phyloP scores from a whole-genome alignment of 2,797 vertebrate genomes.

The Oreonectes daqikongensis region DNA sequence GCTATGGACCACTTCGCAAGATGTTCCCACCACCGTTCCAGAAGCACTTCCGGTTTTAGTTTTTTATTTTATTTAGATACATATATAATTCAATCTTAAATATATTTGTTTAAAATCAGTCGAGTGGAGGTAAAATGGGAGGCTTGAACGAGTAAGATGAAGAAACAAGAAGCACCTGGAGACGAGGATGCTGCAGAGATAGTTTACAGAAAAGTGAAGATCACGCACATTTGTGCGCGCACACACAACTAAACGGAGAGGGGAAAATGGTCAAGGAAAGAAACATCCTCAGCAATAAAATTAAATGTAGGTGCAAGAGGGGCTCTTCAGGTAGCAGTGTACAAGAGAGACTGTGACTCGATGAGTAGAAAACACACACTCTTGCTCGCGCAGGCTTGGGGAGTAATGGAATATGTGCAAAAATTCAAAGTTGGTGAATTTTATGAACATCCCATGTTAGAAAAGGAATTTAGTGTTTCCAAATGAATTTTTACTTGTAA shows the following conservation, averaged over 20 bases:
- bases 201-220: conserved; percentile 41
- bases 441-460: too few relatives aligned
- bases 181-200: conserved; percentile 42
- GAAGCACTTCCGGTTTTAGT: too few relatives aligned
- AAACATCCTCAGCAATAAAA: conserved; percentile 68
- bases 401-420: too few relatives aligned
- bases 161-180: conserved; percentile 14
- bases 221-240: background rate
- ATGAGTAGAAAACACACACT: background rate
- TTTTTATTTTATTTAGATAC: too few relatives aligned
- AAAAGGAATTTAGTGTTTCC: too few relatives aligned
- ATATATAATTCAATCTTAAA: too few relatives aligned
- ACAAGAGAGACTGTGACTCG: background rate
- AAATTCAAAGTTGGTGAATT: too few relatives aligned
- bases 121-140: background rate
- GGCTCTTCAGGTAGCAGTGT: background rate
- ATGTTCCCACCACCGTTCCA: too few relatives aligned
- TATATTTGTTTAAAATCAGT: too few relatives aligned
- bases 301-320: conserved; percentile 48
- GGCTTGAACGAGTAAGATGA: conserved; percentile 56
- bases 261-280: conserved; percentile 73
- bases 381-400: too few relatives aligned
- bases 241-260: conserved; percentile 53
- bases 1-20: too few relatives aligned
- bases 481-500: too few relatives aligned